Conservation (phyloP, 1,140 invertebrate genomes). For the Tetragonula clypearis region DNA sequence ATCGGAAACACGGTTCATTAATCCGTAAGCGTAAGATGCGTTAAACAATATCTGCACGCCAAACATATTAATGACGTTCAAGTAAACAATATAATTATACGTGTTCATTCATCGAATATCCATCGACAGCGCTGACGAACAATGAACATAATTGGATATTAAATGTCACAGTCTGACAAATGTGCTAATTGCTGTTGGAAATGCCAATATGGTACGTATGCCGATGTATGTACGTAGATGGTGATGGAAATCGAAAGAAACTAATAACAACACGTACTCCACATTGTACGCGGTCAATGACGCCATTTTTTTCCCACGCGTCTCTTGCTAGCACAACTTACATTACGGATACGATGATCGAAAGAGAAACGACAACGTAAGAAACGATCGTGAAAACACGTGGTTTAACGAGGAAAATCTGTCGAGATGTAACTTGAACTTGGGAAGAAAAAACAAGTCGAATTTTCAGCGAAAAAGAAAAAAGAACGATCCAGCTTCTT, state of each 20-base stretch:
- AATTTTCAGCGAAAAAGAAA: not conserved
- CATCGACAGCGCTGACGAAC: not conserved
- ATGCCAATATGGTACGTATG: not conserved
- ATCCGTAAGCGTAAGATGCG: not conserved
- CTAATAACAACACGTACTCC: not conserved
- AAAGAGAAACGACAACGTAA: too few relatives aligned
- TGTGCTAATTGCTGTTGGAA: constrained; percentile 22
- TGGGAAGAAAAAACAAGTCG: not conserved
- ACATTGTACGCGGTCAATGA: not conserved
- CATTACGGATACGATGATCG: too few relatives aligned
- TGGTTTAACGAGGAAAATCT: too few relatives aligned
- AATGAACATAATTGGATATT: constrained; percentile 29
- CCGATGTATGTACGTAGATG: not conserved
- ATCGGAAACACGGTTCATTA: not conserved
- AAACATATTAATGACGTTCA: constrained; percentile 7
- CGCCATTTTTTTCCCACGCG: not conserved
- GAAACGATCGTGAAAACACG: too few relatives aligned
- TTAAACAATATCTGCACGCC: not conserved
- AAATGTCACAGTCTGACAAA: constrained; percentile 7
- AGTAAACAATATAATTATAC: constrained; percentile 22
- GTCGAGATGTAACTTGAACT: too few relatives aligned
- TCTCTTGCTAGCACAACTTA: not conserved
- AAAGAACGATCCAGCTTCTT: not conserved
- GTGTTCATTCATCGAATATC: constrained; percentile 26
- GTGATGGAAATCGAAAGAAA: not conserved